Conservation (phyloP, 2,888 invertebrate genomes). For the Zelleria hepariella region DNA sequence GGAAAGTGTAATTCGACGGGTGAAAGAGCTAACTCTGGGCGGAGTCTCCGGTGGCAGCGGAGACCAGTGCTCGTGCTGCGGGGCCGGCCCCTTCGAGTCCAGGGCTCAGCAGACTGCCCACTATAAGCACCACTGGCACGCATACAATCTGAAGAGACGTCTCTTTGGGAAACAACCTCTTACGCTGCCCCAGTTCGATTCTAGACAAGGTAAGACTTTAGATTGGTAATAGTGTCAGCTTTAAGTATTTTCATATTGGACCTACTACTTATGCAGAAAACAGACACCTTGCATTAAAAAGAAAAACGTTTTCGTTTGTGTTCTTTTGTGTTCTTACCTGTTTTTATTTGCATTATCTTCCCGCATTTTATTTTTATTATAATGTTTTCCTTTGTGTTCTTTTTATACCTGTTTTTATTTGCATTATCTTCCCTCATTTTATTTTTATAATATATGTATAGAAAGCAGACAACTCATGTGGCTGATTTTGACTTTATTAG, state of each 20-base stretch:
- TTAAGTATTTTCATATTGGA: too few species aligned
- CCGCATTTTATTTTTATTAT: too few species aligned
- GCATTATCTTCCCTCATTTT: too few species aligned
- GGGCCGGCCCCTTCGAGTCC: slow-evolving; percentile 70
- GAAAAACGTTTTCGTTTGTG: not conserved
- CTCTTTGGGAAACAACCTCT: slow-evolving; percentile 67
- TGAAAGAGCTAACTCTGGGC: slow-evolving; percentile 50
- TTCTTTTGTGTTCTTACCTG: not conserved
- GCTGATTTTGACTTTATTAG: too few species aligned
- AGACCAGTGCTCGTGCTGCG: slow-evolving; percentile 58
- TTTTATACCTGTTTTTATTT: too few species aligned
- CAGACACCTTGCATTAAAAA: too few species aligned
- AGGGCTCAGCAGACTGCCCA: slow-evolving; percentile 78
- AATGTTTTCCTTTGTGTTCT: too few species aligned
- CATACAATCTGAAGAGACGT: slow-evolving; percentile 83
- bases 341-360: too few species aligned
- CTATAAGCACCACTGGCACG: slow-evolving; percentile 88
- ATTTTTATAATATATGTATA: too few species aligned
- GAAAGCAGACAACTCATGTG: too few species aligned
- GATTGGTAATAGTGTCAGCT: not conserved
- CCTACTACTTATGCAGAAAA: not conserved
- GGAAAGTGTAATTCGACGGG: slow-evolving; percentile 54
- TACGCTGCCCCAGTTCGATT: slow-evolving; percentile 50
- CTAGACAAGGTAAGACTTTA: slow-evolving; percentile 42
- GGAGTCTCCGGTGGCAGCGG: slow-evolving; percentile 50